Percentiles rank a stretch among this genome's conserved stretches.
These are phyloP conservation scores for Eurois occulta DNA, from an alignment of 2,888 invertebrate genomes.

Conservation along the genomic window DNA sequence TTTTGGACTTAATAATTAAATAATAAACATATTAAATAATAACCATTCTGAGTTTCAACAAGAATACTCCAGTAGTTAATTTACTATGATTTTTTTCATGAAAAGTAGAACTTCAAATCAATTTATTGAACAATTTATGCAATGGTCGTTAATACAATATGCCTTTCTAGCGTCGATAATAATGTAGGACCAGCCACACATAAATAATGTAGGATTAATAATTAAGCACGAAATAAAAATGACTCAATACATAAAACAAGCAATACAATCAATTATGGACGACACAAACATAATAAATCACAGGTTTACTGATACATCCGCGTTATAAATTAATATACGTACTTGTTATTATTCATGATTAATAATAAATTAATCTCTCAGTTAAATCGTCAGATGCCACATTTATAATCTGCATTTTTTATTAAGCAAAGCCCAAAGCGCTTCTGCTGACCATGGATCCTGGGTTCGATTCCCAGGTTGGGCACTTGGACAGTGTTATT, in stretches of 20 bases:
- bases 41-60: too few relatives aligned
- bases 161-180: too few relatives aligned
- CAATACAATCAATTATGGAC: conserved; percentile 54
- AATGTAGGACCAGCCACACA: neutral
- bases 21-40: too few relatives aligned
- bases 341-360: conserved; percentile 48
- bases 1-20: too few relatives aligned
- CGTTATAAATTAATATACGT: conserved; percentile 61
- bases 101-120: too few relatives aligned
- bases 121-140: too few relatives aligned
- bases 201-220: conserved; percentile 45
- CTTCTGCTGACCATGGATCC: neutral
- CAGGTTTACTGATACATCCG: conserved; percentile 61
- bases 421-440: neutral
- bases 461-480: neutral
- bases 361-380: conserved; percentile 52
- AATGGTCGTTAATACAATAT: too few relatives aligned
- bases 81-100: too few relatives aligned
- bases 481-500: neutral
- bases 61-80: too few relatives aligned
- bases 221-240: conserved; percentile 53
- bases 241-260: conserved; percentile 51
- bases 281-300: conserved; percentile 62
- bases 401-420: conserved; percentile 48
- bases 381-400: conserved; percentile 27